Evolutionary conservation across 1,140 invertebrate genomes (phyloP).

Genomic region (Pseudomyrmex concolor): DNA sequence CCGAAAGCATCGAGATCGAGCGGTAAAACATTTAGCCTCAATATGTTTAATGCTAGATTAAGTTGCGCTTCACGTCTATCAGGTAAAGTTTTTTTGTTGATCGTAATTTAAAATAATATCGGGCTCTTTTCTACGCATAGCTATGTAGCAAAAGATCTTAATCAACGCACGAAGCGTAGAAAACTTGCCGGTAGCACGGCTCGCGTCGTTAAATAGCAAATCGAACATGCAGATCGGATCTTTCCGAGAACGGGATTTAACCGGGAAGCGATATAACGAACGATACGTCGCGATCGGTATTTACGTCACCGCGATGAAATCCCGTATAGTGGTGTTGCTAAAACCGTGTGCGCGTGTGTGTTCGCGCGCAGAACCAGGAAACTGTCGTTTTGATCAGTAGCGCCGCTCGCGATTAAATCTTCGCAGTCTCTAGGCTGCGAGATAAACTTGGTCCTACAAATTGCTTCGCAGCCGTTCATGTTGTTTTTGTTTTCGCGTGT

Average conservation of each 20-base stretch:
- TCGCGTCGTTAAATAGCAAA: slow-evolving; percentile 39
- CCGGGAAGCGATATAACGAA: slow-evolving; percentile 28
- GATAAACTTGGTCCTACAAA: slow-evolving; percentile 40
- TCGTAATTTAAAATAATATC: not conserved
- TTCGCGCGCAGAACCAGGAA: slow-evolving; percentile 30
- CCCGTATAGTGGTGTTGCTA: slow-evolving; percentile 38
- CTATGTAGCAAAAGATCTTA: not conserved
- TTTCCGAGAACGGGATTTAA: slow-evolving; percentile 35
- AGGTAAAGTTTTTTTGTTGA: not conserved
- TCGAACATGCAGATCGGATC: slow-evolving; percentile 39
- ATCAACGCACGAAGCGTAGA: slow-evolving; percentile 31
- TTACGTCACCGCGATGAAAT: slow-evolving; percentile 48
- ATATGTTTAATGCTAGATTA: too few relatives aligned
- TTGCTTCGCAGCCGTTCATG: slow-evolving; percentile 19
- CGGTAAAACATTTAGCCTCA: too few relatives aligned
- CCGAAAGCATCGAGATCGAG: too few relatives aligned
- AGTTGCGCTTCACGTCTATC: too few relatives aligned
- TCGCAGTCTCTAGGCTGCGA: slow-evolving; percentile 38
- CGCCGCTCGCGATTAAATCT: slow-evolving; percentile 49
- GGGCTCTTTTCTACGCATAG: not conserved
- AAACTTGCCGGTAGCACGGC: slow-evolving; percentile 32
- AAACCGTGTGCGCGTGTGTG: not conserved
- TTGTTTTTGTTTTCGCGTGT: slow-evolving; percentile 47
- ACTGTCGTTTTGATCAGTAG: slow-evolving; percentile 53
- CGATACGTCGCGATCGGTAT: slow-evolving; percentile 54